Conservation (phyloP, 2,888 invertebrate species). For the Deroplatys truncata region DNA sequence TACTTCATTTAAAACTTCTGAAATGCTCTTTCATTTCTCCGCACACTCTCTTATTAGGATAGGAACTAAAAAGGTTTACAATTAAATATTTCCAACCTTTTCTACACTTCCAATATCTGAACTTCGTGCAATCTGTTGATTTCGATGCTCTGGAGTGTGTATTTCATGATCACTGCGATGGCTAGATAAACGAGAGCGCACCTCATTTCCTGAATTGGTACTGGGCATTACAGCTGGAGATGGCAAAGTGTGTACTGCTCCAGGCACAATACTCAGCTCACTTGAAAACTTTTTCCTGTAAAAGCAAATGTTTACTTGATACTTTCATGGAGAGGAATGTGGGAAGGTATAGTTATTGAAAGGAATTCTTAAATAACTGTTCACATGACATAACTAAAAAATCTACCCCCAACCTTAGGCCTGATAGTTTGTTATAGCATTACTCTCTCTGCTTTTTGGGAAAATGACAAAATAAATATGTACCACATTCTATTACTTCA, state of each 20-base stretch:
- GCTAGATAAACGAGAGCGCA: constrained; percentile 45
- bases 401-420: too few relatives aligned
- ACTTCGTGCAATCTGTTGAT: constrained; percentile 35
- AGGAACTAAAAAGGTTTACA: too few relatives aligned
- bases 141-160: constrained; percentile 57
- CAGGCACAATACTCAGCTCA: constrained; percentile 53
- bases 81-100: background rate
- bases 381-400: too few relatives aligned
- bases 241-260: constrained; percentile 21
- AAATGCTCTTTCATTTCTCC: too few relatives aligned
- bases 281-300: constrained; percentile 56
- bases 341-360: too few relatives aligned
- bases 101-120: constrained; percentile 8
- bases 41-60: too few relatives aligned
- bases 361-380: too few relatives aligned
- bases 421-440: too few relatives aligned
- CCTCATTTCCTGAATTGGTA: background rate
- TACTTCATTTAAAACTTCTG: too few relatives aligned
- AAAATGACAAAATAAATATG: too few relatives aligned
- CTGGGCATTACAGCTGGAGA: background rate
- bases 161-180: constrained; percentile 61
- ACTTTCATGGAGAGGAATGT: background rate
- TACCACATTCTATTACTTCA: too few relatives aligned
- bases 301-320: constrained; percentile 34
- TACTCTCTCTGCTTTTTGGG: too few relatives aligned